phyloP scores from a whole-genome alignment of 2,113 vertebrate genomes.

The Hydrolagus affinis region DNA sequence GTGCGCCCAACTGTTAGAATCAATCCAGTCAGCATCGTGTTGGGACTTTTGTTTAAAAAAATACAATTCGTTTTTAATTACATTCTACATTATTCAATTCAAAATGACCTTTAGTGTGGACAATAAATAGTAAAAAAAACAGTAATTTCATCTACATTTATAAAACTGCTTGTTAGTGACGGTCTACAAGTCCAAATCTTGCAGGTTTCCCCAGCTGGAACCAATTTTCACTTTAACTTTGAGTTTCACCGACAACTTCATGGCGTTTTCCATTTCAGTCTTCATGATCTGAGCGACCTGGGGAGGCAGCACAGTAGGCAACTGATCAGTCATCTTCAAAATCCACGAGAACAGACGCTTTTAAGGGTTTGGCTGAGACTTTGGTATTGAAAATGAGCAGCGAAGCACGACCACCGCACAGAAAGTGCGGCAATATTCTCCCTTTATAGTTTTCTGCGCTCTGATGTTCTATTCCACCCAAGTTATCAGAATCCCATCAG shows the following conservation, averaged over 20 bases:
- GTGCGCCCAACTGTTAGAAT: no score
- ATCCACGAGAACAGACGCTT: not conserved
- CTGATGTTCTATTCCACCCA: no score
- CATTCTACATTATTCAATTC: not conserved
- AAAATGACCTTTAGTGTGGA: not conserved
- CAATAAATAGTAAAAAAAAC: not conserved
- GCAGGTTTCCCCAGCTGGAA: slow-evolving; percentile 82
- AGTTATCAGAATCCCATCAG: no score
- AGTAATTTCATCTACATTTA: not conserved
- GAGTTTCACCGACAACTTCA: slow-evolving; percentile 78
- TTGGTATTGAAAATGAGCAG: not conserved
- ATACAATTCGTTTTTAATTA: not conserved
- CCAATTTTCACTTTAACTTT: slow-evolving; percentile 80
- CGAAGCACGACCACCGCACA: not conserved
- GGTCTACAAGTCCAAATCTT: slow-evolving; percentile 70
- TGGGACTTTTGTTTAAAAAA: not conserved
- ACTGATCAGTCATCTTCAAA: not conserved
- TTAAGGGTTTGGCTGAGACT: not conserved
- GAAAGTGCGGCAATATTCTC: not conserved
- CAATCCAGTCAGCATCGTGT: no score
- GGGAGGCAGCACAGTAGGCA: not conserved
- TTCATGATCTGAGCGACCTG: slow-evolving; percentile 92
- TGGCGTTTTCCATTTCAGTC: slow-evolving; percentile 81
- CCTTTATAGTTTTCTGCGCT: not conserved
- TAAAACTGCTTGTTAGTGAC: not conserved